Conservation (phyloP, 2,888 invertebrate genomes). For the Palloptera scutellata region DNA sequence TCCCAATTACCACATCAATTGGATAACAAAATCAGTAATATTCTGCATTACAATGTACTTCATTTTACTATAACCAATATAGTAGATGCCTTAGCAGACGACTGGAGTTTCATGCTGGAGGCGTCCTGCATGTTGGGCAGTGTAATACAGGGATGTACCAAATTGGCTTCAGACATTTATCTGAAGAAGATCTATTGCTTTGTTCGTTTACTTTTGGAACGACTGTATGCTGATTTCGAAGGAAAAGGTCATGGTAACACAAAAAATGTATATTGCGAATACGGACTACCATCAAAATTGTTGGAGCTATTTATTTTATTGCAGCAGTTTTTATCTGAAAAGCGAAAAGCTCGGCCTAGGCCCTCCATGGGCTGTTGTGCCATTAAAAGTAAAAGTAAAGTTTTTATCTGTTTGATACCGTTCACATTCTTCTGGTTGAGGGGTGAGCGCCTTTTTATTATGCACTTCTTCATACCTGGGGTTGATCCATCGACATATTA, state of each 20-base stretch:
- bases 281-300: constrained; percentile 21
- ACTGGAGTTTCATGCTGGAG: constrained; percentile 41
- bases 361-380: too few species aligned
- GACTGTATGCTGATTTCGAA: constrained; percentile 39
- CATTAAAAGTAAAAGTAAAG: too few species aligned
- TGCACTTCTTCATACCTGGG: constrained; percentile 46
- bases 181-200: constrained; percentile 18
- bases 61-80: constrained; percentile 36
- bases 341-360: too few species aligned
- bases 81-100: constrained; percentile 27
- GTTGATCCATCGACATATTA: constrained; percentile 38
- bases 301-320: constrained; percentile 22
- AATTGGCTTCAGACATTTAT: constrained; percentile 35
- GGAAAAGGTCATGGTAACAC: constrained; percentile 32
- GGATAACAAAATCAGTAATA: constrained; percentile 27
- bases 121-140: constrained; percentile 43
- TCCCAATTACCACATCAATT: constrained; percentile 39
- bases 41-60: constrained; percentile 31
- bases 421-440: constrained; percentile 17
- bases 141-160: constrained; percentile 41
- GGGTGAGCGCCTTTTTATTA: constrained; percentile 33
- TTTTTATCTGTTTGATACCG: constrained; percentile 26
- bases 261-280: constrained; percentile 24
- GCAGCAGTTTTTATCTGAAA: constrained; percentile 15
- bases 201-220: constrained; percentile 24